phyloP scores from a whole-genome alignment of 1,140 invertebrate species.

The Rhopalosiphum maidis region DNA sequence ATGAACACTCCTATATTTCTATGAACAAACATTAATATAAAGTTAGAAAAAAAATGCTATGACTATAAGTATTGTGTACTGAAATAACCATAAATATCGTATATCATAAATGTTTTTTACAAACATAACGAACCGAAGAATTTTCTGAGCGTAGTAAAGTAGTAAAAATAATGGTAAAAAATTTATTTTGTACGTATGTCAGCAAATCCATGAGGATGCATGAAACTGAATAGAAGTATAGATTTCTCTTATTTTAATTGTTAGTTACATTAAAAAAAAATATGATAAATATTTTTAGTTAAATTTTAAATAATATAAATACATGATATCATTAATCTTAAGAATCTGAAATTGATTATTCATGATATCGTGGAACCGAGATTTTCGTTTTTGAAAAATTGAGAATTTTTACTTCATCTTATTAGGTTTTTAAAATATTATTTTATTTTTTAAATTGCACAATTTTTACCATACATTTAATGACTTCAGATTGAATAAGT shows the following conservation, averaged over 20 bases:
- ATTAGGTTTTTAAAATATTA: neutral
- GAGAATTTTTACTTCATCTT: neutral
- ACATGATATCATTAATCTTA: neutral
- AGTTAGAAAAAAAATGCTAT: neutral
- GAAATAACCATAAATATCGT: slow-evolving; percentile 23
- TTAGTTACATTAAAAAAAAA: neutral
- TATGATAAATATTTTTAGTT: too few species aligned
- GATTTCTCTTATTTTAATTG: neutral
- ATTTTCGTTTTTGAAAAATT: neutral
- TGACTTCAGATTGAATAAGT: neutral
- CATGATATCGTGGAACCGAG: neutral
- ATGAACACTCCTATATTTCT: neutral
- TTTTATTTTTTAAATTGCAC: neutral
- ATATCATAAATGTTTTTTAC: neutral
- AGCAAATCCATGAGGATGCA: neutral
- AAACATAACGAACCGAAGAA: slow-evolving; percentile 28
- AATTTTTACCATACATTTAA: neutral
- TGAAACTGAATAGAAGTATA: neutral
- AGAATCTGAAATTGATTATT: too few species aligned
- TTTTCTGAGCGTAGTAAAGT: neutral
- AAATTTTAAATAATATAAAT: neutral
- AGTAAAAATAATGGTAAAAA: neutral
- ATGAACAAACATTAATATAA: neutral
- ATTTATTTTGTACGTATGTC: neutral
- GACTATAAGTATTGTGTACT: neutral